phyloP scores from a whole-genome alignment of 1,140 invertebrate genomes.

The Ylistrum balloti region DNA sequence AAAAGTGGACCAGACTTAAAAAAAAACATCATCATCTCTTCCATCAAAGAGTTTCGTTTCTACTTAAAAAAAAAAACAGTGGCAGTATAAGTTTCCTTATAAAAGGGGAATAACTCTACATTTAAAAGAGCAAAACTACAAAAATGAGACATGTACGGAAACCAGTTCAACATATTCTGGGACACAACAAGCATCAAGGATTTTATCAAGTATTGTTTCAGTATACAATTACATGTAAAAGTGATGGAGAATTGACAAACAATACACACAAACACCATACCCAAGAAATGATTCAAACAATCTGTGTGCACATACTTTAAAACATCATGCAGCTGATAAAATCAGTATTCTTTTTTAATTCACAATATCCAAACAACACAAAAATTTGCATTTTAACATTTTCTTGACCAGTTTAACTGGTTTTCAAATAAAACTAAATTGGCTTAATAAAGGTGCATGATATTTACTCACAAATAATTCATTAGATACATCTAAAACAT shows the following conservation, averaged over 20 bases:
- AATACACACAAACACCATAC: background rate
- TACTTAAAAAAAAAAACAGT: background rate
- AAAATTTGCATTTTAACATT: too few species aligned
- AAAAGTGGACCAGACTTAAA: background rate
- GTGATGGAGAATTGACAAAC: background rate
- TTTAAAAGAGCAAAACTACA: background rate
- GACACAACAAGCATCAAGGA: background rate
- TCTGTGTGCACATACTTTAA: background rate
- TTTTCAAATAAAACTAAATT: too few species aligned
- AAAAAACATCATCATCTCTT: background rate
- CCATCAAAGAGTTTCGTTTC: background rate
- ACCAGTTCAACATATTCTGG: background rate
- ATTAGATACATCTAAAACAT: background rate
- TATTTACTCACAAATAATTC: too few species aligned
- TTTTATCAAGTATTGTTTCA: background rate
- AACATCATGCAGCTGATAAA: too few species aligned
- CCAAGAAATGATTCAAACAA: background rate
- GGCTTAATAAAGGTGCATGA: too few species aligned
- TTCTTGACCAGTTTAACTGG: too few species aligned
- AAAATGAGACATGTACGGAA: background rate
- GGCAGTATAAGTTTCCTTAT: background rate
- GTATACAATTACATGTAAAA: background rate
- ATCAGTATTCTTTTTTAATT: too few species aligned
- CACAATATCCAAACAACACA: too few species aligned
- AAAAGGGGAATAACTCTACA: conserved; percentile 1